These are phyloP conservation scores for Xanthia icteritia DNA, from an alignment of 2,888 invertebrate species.

Conservation along the genomic window DNA sequence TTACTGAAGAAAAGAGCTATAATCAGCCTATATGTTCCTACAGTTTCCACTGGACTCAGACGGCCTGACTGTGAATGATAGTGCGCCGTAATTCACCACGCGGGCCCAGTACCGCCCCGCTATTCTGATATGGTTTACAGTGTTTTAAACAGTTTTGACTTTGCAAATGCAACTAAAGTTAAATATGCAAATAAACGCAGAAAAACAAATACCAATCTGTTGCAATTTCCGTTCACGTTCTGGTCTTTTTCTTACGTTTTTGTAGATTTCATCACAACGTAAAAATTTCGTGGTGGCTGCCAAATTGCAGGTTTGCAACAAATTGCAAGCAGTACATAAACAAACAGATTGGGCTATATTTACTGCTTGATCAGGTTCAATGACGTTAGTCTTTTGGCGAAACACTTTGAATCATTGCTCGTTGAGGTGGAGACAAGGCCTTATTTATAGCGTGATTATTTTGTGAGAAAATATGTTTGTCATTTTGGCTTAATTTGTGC, in stretches of 20 bases:
- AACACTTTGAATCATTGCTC: conserved; percentile 20
- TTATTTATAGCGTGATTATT: conserved; percentile 31
- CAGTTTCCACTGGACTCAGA: not conserved
- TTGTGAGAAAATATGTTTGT: not conserved
- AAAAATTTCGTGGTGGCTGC: conserved; percentile 52
- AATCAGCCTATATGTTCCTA: not conserved
- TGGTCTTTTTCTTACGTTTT: conserved; percentile 35
- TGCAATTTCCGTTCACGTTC: conserved; percentile 20
- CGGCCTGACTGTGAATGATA: not conserved
- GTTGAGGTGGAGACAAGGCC: conserved; percentile 16
- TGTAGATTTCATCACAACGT: conserved; percentile 44
- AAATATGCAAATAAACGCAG: conserved; percentile 6
- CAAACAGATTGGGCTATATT: conserved; percentile 55
- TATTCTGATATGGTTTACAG: not conserved
- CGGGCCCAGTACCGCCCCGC: not conserved
- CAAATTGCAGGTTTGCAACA: conserved; percentile 56
- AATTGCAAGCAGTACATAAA: conserved; percentile 55
- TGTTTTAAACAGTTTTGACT: conserved; percentile 8
- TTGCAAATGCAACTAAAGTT: conserved; percentile 23
- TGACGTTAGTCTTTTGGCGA: conserved; percentile 25
- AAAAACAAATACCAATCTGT: not conserved
- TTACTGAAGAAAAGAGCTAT: not conserved
- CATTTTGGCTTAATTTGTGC: conserved; percentile 18
- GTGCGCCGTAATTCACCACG: not conserved
- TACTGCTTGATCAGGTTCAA: conserved; percentile 31